Conservation (phyloP, 1,140 invertebrate species). For the Drepana arcuata region DNA sequence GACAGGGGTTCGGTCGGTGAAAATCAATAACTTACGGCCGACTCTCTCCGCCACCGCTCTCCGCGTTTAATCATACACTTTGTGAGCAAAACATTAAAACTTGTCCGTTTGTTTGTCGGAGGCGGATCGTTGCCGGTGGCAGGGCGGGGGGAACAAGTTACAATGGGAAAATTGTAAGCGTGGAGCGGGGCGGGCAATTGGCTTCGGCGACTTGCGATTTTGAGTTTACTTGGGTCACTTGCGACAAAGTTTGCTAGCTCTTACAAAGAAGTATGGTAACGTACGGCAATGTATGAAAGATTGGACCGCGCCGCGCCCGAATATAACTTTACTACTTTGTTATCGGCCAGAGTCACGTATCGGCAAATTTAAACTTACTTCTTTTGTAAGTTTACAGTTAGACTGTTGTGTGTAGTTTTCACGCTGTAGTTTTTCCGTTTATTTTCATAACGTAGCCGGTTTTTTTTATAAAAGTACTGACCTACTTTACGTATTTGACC, state of each 20-base stretch:
- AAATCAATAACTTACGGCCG: conserved; percentile 74
- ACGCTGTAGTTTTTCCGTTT: too few species aligned
- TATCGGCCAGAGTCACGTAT: conserved; percentile 49
- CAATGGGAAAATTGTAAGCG: too few species aligned
- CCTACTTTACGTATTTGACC: too few species aligned
- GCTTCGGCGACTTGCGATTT: conserved; percentile 19
- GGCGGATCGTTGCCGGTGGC: conserved; percentile 39
- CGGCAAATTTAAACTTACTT: too few species aligned
- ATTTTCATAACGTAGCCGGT: too few species aligned
- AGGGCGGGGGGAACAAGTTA: conserved; percentile 18
- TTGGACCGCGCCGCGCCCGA: conserved; percentile 44
- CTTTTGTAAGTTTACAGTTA: too few species aligned
- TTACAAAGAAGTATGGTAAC: conserved; percentile 68
- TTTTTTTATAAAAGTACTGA: too few species aligned
- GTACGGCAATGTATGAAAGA: conserved; percentile 64
- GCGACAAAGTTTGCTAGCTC: conserved; percentile 64
- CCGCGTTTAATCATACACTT: conserved; percentile 71
- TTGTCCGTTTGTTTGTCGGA: conserved; percentile 68
- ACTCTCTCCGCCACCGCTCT: conserved; percentile 68
- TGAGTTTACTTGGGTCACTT: conserved; percentile 72
- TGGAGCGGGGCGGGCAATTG: conserved; percentile 18
- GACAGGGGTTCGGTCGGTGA: conserved; percentile 67
- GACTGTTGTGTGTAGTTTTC: too few species aligned
- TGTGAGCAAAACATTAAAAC: conserved; percentile 72
- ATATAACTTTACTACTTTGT: conserved; percentile 64